Percentiles rank a stretch among this genome's conserved stretches.
Conservation (phyloP, 2,797 vertebrate genomes). For the Pangasius macronema region DNA sequence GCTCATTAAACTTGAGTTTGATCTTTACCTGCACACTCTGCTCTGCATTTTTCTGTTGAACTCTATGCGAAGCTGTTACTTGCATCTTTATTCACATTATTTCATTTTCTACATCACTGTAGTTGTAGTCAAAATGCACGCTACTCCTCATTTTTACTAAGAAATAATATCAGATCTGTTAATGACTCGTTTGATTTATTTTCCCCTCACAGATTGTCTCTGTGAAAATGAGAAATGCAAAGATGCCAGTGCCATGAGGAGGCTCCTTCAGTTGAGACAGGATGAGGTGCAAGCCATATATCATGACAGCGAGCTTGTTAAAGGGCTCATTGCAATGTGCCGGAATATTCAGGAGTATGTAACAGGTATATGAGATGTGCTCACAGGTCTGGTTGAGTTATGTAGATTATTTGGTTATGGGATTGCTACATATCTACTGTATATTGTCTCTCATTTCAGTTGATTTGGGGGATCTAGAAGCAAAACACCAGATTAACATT, state of each 20-base stretch:
- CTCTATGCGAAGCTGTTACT: background rate
- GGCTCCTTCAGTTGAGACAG: conserved; percentile 69
- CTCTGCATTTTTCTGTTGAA: background rate
- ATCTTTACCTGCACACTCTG: background rate
- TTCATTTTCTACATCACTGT: background rate
- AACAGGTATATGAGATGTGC: conserved; percentile 73
- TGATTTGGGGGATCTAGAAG: conserved; percentile 66
- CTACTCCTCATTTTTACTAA: background rate
- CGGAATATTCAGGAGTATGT: conserved; percentile 73
- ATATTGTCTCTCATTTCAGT: conserved; percentile 67
- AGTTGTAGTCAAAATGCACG: background rate
- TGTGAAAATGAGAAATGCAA: conserved; percentile 62
- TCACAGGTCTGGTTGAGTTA: background rate
- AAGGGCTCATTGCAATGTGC: conserved; percentile 79
- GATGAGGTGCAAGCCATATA: conserved; percentile 70
- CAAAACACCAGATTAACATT: conserved; percentile 67
- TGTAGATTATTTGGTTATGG: background rate
- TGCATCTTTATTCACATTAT: background rate
- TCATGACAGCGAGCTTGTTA: conserved; percentile 71
- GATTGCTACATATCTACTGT: background rate
- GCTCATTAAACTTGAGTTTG: background rate
- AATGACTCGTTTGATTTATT: background rate
- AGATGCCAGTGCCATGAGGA: conserved; percentile 63
- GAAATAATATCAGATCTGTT: background rate
- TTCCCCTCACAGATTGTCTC: conserved; percentile 68